Evolutionary conservation across 1,140 invertebrate species (phyloP).

Genomic region (Eurosta solidaginis): DNA sequence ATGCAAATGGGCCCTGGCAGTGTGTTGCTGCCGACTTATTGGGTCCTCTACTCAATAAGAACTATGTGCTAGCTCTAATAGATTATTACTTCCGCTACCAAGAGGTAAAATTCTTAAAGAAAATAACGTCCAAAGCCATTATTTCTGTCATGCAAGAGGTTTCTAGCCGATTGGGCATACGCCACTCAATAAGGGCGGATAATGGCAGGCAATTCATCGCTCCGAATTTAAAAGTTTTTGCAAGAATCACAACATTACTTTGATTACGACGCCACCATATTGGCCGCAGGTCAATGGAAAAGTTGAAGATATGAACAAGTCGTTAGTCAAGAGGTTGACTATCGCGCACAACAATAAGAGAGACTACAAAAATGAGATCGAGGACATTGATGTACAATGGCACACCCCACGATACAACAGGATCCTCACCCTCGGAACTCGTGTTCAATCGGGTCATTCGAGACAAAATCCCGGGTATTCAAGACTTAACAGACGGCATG

Average conservation of each 20-base stretch:
- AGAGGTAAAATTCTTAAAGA: constrained; percentile 35
- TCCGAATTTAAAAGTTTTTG: constrained; percentile 6
- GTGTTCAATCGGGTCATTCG: constrained; percentile 35
- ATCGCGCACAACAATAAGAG: too few relatives aligned
- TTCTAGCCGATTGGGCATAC: constrained; percentile 31
- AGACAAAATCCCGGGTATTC: constrained; percentile 34
- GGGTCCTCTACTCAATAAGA: too few relatives aligned
- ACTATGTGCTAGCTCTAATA: constrained; percentile 41
- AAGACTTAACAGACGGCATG: constrained; percentile 22
- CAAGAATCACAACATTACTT: not conserved
- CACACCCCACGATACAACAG: constrained; percentile 32
- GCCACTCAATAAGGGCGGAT: constrained; percentile 34
- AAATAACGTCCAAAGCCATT: constrained; percentile 7
- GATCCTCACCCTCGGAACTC: not conserved
- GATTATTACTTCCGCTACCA: constrained; percentile 41
- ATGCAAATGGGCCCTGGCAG: constrained; percentile 49
- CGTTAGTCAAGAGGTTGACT: constrained; percentile 27
- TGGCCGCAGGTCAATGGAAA: constrained; percentile 17
- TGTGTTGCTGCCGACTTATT: constrained; percentile 53
- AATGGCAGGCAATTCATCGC: constrained; percentile 25
- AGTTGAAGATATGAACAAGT: constrained; percentile 15
- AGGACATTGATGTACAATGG: constrained; percentile 24
- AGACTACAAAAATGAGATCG: too few relatives aligned
- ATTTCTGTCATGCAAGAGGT: constrained; percentile 32
- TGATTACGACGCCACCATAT: constrained; percentile 27